Percentiles rank a stretch among this genome's conserved stretches.
Conservation (phyloP, 2,888 invertebrate species). For the Drosophila lutescens region DNA sequence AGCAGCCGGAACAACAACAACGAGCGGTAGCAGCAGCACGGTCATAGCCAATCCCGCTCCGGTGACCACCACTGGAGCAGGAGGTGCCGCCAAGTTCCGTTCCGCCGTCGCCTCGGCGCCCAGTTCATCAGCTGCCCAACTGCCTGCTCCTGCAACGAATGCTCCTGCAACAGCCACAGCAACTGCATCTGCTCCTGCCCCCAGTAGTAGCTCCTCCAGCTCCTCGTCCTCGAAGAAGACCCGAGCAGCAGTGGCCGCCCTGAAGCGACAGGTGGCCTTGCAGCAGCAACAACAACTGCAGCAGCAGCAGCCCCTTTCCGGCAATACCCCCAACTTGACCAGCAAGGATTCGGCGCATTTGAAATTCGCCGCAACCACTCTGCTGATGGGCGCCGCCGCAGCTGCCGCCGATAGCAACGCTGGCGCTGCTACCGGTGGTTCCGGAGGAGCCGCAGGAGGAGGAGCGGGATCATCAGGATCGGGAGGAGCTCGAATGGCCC, state of each 20-base stretch:
- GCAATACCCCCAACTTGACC: conserved; percentile 44
- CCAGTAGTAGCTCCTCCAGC: conserved; percentile 44
- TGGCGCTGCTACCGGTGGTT: conserved; percentile 55
- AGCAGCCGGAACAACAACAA: conserved; percentile 51
- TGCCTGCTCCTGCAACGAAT: conserved; percentile 23
- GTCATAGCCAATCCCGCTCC: conserved; percentile 47
- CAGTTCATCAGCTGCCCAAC: conserved; percentile 24
- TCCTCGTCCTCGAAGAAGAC: conserved; percentile 64
- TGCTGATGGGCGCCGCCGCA: conserved; percentile 79
- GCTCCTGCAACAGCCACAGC: conserved; percentile 33
- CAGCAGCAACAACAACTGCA: conserved; percentile 25
- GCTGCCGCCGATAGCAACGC: conserved; percentile 80
- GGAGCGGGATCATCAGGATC: conserved; percentile 19
- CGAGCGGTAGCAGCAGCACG: conserved; percentile 32
- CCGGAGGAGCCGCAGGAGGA: conserved; percentile 19
- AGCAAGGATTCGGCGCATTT: conserved; percentile 74
- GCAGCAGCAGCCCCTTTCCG: conserved; percentile 62
- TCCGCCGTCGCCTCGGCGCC: conserved; percentile 73
- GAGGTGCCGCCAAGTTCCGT: conserved; percentile 70
- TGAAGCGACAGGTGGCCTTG: conserved; percentile 68
- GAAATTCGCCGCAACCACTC: conserved; percentile 74
- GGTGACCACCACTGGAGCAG: conserved; percentile 48
- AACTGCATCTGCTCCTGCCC: conserved; percentile 57
- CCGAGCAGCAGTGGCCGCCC: conserved; percentile 69
- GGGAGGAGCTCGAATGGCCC: conserved; percentile 48